Evolutionary conservation across 2,888 invertebrate species (phyloP).

Genomic region (Conomelus anceps): DNA sequence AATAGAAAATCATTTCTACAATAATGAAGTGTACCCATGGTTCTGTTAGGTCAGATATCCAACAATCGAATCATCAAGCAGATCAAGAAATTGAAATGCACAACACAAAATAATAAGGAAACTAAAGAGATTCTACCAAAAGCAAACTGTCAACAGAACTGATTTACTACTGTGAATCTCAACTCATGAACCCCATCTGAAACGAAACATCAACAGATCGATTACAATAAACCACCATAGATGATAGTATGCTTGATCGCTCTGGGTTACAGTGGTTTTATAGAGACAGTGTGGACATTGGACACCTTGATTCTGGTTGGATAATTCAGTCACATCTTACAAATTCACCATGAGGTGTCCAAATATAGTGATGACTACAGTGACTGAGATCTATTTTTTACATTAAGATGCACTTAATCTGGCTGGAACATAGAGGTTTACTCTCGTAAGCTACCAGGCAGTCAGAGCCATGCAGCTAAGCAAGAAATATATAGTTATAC

Average conservation of each 20-base stretch:
- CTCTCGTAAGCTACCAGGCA: no score
- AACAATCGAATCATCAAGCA: not conserved
- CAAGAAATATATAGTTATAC: no score
- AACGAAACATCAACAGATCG: not conserved
- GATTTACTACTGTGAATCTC: not conserved
- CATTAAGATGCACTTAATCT: no score
- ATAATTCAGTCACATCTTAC: no score
- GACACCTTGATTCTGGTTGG: no score
- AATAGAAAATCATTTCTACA: not conserved
- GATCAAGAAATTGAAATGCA: not conserved
- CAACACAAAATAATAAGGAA: not conserved
- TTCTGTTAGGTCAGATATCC: not conserved
- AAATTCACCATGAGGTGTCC: no score
- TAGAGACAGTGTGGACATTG: no score
- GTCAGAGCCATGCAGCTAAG: no score
- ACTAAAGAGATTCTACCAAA: not conserved
- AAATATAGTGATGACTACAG: no score
- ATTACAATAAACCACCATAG: not conserved
- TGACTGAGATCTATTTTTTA: no score
- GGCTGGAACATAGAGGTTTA: no score
- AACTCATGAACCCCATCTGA: not conserved
- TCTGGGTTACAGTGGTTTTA: not conserved
- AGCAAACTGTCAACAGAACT: not conserved
- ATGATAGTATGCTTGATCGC: not conserved
- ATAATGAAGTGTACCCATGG: no score